Evolutionary conservation across 2,888 invertebrate species (phyloP).

Genomic region (Eubasilissa splendida): DNA sequence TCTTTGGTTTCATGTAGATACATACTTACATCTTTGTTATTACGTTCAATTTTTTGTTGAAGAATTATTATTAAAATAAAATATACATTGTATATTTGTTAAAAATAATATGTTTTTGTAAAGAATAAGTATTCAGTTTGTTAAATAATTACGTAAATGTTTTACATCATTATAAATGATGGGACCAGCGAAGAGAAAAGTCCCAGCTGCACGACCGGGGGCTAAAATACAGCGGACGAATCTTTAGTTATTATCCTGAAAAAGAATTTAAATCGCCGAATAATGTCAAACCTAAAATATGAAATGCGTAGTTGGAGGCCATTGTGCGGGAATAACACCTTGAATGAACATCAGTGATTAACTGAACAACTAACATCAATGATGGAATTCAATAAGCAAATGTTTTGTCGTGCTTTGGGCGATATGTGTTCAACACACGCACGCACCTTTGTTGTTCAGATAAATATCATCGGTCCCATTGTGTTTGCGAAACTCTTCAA

Average conservation of each 20-base stretch:
- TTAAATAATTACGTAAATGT: too few species aligned
- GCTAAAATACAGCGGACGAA: slow-evolving; percentile 10
- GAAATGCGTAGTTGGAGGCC: slow-evolving; percentile 1
- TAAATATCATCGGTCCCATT: slow-evolving; percentile 37
- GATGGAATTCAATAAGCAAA: slow-evolving; percentile 40
- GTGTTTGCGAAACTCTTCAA: slow-evolving; percentile 42
- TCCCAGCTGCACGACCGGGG: slow-evolving; percentile 10
- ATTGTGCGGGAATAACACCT: slow-evolving; percentile 35
- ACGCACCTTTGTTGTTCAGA: slow-evolving; percentile 28
- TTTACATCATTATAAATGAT: not conserved
- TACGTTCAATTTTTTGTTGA: too few species aligned
- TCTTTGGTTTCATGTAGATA: too few species aligned
- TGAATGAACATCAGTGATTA: slow-evolving; percentile 43
- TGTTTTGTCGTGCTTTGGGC: slow-evolving; percentile 33
- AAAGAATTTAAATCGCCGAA: slow-evolving; percentile 28
- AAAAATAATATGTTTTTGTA: too few species aligned
- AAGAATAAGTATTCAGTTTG: too few species aligned
- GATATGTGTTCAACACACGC: slow-evolving; percentile 12
- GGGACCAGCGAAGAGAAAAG: not conserved
- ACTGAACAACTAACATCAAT: slow-evolving; percentile 45
- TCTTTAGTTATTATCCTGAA: not conserved
- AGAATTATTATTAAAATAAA: too few species aligned
- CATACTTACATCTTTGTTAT: too few species aligned
- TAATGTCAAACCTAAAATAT: slow-evolving; percentile 40
- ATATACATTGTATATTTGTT: too few species aligned